Conservation (phyloP, 2,797 vertebrate genomes). For the Perdix hodgsoniae region DNA sequence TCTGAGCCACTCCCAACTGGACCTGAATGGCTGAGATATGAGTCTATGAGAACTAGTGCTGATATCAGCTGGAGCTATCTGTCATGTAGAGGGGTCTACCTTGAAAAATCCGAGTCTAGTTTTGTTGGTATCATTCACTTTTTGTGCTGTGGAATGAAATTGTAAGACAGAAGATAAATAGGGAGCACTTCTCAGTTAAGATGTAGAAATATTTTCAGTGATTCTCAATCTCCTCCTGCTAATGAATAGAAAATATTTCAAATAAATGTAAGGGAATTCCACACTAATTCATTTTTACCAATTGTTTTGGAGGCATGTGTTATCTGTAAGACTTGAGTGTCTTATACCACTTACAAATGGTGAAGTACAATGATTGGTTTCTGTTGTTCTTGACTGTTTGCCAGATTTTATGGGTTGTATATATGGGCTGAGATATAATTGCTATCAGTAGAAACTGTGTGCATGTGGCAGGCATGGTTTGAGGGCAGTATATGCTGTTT, state of each 20-base stretch:
- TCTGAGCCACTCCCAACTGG: conserved; percentile 61
- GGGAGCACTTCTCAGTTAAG: background rate
- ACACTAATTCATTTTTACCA: background rate
- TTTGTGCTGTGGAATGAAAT: background rate
- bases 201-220: background rate
- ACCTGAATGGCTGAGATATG: conserved; percentile 25
- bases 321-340: background rate
- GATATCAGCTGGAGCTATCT: conserved; percentile 40
- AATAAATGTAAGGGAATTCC: background rate
- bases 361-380: background rate
- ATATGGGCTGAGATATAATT: background rate
- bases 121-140: background rate
- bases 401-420: background rate
- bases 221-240: background rate
- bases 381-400: background rate
- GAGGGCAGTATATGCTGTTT: background rate
- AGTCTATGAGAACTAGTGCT: conserved; percentile 26
- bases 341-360: background rate
- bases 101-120: background rate
- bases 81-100: background rate
- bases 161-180: background rate
- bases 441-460: background rate
- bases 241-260: background rate
- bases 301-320: background rate
- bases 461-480: background rate